phyloP scores from a whole-genome alignment of 2,888 invertebrate genomes.

The Drosophila suboccidentalis region DNA sequence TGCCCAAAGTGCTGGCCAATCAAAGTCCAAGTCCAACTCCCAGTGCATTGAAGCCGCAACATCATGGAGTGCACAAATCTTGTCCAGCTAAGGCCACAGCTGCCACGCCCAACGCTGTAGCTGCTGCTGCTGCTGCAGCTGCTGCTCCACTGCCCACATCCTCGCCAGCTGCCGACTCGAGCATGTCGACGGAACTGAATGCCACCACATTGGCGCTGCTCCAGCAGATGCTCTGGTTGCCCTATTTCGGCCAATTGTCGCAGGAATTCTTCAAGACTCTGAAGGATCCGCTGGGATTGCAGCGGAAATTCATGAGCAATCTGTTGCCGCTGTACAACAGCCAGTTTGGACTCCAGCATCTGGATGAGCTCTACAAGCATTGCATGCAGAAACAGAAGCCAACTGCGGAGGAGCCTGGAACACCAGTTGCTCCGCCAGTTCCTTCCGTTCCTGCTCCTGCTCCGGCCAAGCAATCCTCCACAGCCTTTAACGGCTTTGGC shows the following conservation, averaged over 20 bases:
- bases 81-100: constrained; percentile 34
- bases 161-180: constrained; percentile 70
- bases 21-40: constrained; percentile 35
- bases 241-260: constrained; percentile 87
- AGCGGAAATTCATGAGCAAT: constrained; percentile 77
- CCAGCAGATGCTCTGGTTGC: constrained; percentile 91
- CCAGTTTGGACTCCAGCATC: constrained; percentile 69
- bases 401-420: constrained; percentile 52
- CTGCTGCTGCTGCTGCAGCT: constrained; percentile 22
- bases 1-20: constrained; percentile 19
- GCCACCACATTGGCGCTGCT: constrained; percentile 90
- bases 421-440: constrained; percentile 14
- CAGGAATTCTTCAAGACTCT: constrained; percentile 86
- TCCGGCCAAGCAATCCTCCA: not conserved
- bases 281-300: constrained; percentile 75
- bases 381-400: constrained; percentile 68
- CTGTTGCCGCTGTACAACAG: constrained; percentile 72
- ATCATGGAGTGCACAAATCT: constrained; percentile 33
- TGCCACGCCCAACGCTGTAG: constrained; percentile 20
- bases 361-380: constrained; percentile 74
- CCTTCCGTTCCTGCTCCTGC: constrained; percentile 3
- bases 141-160: constrained; percentile 36
- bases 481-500: constrained; percentile 64
- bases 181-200: constrained; percentile 89
- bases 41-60: constrained; percentile 22